phyloP scores from a whole-genome alignment of 2,888 invertebrate species.

The Antheraea assamensis region DNA sequence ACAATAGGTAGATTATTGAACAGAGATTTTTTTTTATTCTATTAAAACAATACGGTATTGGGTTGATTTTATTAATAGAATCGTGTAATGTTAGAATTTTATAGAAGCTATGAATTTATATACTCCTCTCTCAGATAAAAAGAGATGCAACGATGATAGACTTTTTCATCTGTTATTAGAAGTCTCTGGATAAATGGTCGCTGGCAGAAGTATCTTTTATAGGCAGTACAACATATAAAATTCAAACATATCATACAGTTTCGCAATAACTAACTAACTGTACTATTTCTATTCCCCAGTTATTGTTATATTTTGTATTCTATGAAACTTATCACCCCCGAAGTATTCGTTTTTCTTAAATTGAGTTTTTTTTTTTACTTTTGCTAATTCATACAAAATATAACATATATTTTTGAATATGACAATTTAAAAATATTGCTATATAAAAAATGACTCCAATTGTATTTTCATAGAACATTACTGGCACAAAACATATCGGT shows the following conservation, averaged over 20 bases:
- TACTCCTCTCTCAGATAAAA: too few species aligned
- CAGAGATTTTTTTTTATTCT: too few species aligned
- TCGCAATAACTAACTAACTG: not conserved
- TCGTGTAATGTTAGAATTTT: too few species aligned
- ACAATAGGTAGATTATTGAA: too few species aligned
- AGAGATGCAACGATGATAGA: too few species aligned
- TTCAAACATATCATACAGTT: not conserved
- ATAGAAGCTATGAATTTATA: too few species aligned
- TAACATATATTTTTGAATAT: not conserved
- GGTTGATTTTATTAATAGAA: too few species aligned
- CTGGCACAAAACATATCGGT: slow-evolving; percentile 3
- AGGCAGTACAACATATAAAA: too few species aligned
- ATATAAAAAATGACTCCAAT: not conserved
- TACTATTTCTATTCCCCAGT: too few species aligned
- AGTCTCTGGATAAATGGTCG: not conserved
- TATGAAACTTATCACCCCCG: too few species aligned
- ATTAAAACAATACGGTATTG: too few species aligned
- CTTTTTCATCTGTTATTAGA: not conserved
- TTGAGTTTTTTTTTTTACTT: not conserved
- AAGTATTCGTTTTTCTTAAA: not conserved
- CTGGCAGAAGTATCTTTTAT: not conserved
- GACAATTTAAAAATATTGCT: not conserved
- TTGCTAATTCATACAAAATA: not conserved
- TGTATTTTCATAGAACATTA: not conserved
- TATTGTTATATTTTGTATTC: slow-evolving; percentile 1